phyloP scores from a whole-genome alignment of 2,113 vertebrate species.

The Oryctolagus cuniculus region DNA sequence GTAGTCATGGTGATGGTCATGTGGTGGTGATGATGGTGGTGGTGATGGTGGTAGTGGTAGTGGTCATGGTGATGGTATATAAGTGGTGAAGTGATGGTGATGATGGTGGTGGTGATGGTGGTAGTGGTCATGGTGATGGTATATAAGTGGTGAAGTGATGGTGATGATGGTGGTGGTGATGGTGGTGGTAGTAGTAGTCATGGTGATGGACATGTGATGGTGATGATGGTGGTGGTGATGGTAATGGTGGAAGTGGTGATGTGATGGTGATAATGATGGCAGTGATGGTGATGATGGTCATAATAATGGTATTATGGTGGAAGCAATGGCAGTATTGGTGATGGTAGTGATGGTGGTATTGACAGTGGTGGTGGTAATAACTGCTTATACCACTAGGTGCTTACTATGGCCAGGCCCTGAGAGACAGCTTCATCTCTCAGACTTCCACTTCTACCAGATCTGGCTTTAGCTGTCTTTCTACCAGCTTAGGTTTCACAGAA shows the following conservation, averaged over 20 bases:
- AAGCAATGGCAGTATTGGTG: background rate
- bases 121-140: accelerated
- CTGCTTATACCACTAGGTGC: background rate
- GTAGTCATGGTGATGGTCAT: no score
- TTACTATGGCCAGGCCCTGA: background rate
- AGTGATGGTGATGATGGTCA: accelerated
- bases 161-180: no score
- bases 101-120: accelerated
- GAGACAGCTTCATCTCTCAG: background rate
- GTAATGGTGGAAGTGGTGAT: accelerated
- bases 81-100: no score
- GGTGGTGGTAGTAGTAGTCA: no score
- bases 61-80: background rate
- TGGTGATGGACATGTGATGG: background rate
- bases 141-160: no score
- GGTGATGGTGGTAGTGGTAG: background rate
- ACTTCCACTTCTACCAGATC: background rate
- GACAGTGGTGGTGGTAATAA: background rate
- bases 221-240: accelerated
- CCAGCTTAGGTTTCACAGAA: background rate
- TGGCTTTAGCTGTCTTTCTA: background rate
- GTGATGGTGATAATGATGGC: accelerated
- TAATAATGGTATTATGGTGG: background rate
- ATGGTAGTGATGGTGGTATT: background rate
- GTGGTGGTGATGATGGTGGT: no score